A percentile compares a stretch with the other conserved stretches of the same genome.
These are phyloP conservation scores for Vanessa atalanta DNA, from an alignment of 1,140 invertebrate species.

Conservation along the genomic window DNA sequence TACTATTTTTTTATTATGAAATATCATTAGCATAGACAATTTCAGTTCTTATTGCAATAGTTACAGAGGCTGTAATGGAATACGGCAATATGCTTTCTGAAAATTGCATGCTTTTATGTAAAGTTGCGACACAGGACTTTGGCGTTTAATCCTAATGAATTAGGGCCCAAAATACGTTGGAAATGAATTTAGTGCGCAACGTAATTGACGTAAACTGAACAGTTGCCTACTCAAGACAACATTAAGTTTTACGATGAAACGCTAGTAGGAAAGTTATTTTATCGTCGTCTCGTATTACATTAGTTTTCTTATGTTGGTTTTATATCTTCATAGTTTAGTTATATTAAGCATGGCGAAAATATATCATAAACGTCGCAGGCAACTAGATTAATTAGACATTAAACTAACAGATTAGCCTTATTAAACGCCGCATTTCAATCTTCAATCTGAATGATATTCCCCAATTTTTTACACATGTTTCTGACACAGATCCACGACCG, in stretches of 20 bases:
- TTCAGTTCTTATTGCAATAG: conserved; percentile 2
- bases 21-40: conserved; percentile 1
- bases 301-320: too few relatives aligned
- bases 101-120: conserved; percentile 5
- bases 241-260: conserved; percentile 18
- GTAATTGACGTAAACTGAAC: conserved; percentile 12
- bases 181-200: background rate
- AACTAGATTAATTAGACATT: too few relatives aligned
- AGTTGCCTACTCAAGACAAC: conserved; percentile 19
- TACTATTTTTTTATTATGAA: background rate
- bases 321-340: too few relatives aligned
- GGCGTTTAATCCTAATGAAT: background rate
- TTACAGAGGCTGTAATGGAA: conserved; percentile 1
- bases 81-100: background rate
- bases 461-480: too few relatives aligned
- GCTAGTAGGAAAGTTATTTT: background rate
- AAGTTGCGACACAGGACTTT: background rate
- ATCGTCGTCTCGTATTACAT: too few relatives aligned
- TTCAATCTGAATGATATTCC: too few relatives aligned
- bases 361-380: too few relatives aligned
- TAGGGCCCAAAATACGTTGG: background rate
- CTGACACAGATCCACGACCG: too few relatives aligned
- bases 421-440: too few relatives aligned
- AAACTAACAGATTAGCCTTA: too few relatives aligned
- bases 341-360: too few relatives aligned